phyloP scores from a whole-genome alignment of 1,140 invertebrate species.

The Caenorhabditis tropicalis region DNA sequence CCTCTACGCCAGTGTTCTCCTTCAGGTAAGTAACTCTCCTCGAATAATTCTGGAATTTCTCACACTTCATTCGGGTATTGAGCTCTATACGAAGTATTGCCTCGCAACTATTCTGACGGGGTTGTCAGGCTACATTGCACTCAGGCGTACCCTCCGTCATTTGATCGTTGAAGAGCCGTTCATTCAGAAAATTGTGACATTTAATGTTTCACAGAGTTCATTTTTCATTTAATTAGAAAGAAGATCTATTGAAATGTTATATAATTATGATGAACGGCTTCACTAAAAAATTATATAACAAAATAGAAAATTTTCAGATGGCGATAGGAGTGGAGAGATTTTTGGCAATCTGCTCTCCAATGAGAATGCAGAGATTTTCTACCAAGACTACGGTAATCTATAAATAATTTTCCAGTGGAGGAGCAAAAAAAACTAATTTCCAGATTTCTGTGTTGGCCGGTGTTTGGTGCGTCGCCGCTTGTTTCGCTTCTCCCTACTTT shows the following conservation, averaged over 20 bases:
- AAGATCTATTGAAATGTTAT: no score
- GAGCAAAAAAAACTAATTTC: not conserved
- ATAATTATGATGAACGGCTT: no score
- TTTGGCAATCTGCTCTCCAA: constrained; percentile 55
- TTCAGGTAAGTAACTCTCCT: constrained; percentile 48
- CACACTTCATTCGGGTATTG: no score
- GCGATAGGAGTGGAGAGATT: constrained; percentile 60
- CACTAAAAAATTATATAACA: no score
- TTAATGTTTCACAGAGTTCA: not conserved
- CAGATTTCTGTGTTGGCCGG: constrained; percentile 50
- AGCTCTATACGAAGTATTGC: not conserved
- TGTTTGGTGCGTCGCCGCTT: constrained; percentile 50
- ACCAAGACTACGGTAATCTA: constrained; percentile 42
- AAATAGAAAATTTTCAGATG: constrained; percentile 51
- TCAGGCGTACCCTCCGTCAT: not conserved
- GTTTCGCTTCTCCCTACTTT: constrained; percentile 54
- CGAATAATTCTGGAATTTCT: not conserved
- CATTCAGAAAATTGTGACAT: not conserved
- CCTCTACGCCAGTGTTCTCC: constrained; percentile 58
- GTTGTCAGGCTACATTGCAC: not conserved
- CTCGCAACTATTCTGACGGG: not conserved
- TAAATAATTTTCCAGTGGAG: not conserved
- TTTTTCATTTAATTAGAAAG: not conserved
- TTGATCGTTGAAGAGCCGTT: not conserved
- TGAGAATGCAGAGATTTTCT: constrained; percentile 58